Percentiles rank a stretch among this genome's conserved stretches.
These are phyloP conservation scores for Orchesellides sinensis DNA, from an alignment of 2,888 invertebrate genomes.

Conservation along the genomic window DNA sequence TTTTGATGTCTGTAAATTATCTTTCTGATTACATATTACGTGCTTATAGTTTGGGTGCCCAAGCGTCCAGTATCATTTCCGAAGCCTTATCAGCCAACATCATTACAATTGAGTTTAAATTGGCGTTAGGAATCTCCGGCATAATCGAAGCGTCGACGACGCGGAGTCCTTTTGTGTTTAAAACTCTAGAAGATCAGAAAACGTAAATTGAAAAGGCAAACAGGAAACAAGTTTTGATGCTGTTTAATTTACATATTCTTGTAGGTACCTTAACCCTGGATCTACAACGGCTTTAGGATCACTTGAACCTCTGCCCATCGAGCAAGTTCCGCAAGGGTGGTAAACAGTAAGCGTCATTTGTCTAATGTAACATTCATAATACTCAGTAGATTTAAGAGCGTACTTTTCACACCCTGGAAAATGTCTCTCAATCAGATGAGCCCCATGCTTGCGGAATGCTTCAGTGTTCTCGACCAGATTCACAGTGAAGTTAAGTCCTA, in stretches of 20 bases:
- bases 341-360: slow-evolving; percentile 66
- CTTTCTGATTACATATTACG: no score
- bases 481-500: slow-evolving; percentile 66
- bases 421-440: slow-evolving; percentile 48
- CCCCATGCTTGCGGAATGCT: slow-evolving; percentile 63
- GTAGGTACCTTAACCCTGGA: slow-evolving; percentile 60
- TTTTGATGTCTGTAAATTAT: no score
- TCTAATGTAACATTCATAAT: slow-evolving; percentile 66
- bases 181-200: neutral
- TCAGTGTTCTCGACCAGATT: slow-evolving; percentile 66
- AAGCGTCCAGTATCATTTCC: neutral
- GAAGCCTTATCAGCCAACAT: slow-evolving; percentile 29
- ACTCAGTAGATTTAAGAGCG: slow-evolving; percentile 64
- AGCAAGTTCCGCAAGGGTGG: slow-evolving; percentile 65
- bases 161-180: slow-evolving; percentile 29
- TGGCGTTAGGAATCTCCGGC: slow-evolving; percentile 40
- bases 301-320: slow-evolving; percentile 64
- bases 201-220: neutral
- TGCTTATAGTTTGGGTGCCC: no score
- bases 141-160: slow-evolving; percentile 51
- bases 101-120: slow-evolving; percentile 15
- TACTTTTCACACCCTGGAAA: slow-evolving; percentile 67
- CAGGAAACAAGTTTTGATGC: neutral
- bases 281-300: slow-evolving; percentile 70
- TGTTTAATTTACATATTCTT: no score